Base-by-base conservation (phyloP, 2,797 vertebrate species). In the Myiothlypis chrysogaster region DNA sequence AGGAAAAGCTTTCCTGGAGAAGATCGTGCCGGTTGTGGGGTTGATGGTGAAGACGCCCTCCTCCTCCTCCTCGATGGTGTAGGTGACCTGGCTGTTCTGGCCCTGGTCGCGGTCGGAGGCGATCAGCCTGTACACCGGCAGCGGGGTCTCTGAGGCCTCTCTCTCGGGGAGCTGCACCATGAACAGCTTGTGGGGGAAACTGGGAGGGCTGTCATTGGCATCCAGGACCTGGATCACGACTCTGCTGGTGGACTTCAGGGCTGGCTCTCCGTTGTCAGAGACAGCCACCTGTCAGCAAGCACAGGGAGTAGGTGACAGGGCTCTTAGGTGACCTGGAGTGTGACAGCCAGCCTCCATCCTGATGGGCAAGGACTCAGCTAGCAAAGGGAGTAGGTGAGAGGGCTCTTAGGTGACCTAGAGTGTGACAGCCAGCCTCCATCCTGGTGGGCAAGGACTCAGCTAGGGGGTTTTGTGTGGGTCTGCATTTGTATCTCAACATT, bases 101-200 rank as follows among this genome's bases (percentile, higher is more conserved):
- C 99, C 99, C 63, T 98, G 97, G 15, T 99, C 99, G 2, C 98
- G 98, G 83, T 99, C 99, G 0, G 97, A 97, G 53, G 99, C 99
- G 0, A 99, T 98, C 97, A 99, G 97, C 94, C 99, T 98, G 97
- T 98, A 99, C 43, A 99, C 98, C 0, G 98, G 97, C 96, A 93
- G 96, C 0, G 93, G 94, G 0, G 90, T 95, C 14, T 75, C 75
- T 0, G 73, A 94, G n/a, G 80, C 97, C 1, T 83, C 95, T 84
- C 97, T 98, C 85, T 99, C 98, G 0, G 98, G 98, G 25, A 99
- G 97, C 85, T 98, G 98, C 65, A 99, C 98, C 43, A 99, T 98
- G 97, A 99, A 99, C 52, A 98, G 98, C 89, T 99, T 99, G 78
- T 99, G 98, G 18, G 98, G 98, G 95, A 99, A 99, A 49, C 96